Evolutionary conservation across 2,797 vertebrate genomes (phyloP).

Genomic region (Xiphorhynchus erythropygius): DNA sequence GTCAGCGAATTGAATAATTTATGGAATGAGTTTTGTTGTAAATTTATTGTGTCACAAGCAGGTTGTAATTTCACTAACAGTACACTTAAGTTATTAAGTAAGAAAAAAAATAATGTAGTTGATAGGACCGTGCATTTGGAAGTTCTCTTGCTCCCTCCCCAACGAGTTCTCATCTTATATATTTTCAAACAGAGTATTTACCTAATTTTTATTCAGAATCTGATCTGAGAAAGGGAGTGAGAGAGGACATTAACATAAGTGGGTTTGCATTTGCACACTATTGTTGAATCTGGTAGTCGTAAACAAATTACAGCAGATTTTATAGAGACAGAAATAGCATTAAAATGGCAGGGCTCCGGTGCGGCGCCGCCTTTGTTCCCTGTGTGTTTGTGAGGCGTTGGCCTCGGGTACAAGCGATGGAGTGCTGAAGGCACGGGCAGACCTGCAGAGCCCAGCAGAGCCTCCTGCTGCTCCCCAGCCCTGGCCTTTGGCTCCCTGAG

Average conservation of each 20-base stretch:
- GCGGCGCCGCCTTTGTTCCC: conserved; percentile 4
- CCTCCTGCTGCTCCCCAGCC: background rate
- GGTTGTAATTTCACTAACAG: conserved; percentile 87
- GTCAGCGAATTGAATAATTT: conserved; percentile 85
- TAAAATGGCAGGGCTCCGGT: background rate
- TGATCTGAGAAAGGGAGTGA: conserved; percentile 69
- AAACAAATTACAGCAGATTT: conserved; percentile 80
- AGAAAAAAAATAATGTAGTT: conserved; percentile 77
- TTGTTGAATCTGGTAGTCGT: conserved; percentile 76
- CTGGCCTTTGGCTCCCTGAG: background rate
- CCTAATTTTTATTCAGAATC: conserved; percentile 82
- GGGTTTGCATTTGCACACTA: conserved; percentile 77
- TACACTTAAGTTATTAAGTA: conserved; percentile 87
- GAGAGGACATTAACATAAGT: conserved; percentile 77
- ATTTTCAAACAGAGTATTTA: conserved; percentile 83
- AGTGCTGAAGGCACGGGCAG: background rate
- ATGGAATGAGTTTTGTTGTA: conserved; percentile 84
- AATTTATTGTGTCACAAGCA: conserved; percentile 87
- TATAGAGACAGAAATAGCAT: conserved; percentile 74
- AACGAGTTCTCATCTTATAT: conserved; percentile 77
- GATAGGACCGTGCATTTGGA: conserved; percentile 75
- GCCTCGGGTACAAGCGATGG: conserved; percentile 4
- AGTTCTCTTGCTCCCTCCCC: conserved; percentile 39
- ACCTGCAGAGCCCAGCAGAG: background rate
- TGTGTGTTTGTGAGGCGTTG: conserved; percentile 27